Base-by-base conservation (phyloP, 2,888 invertebrate species). In the Megamerina dolium region DNA sequence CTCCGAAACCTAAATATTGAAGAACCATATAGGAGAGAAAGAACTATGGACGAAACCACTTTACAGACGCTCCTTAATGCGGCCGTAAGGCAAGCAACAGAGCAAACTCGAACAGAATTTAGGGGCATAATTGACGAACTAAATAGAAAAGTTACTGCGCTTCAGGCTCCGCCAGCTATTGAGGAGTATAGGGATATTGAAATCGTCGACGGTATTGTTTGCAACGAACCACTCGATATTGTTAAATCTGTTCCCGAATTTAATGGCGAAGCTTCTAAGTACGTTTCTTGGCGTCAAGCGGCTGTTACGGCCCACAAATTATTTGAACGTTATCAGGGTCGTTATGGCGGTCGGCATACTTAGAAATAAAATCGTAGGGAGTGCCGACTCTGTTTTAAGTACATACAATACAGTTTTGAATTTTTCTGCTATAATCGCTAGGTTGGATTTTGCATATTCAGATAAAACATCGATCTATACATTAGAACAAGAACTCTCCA, bases 401-500 rank as follows among this genome's bases (percentile, higher is more conserved):
- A 17, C 34, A 9, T 34, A 34, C 18, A 18, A 34, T 17, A 34
- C 31, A 31, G 34, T 33, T 18, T 9, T 43, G 4, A 43, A 43
- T 6, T 37, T 43, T 17, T 3, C 23, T 3, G 37, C 37, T 6
- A 41, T 45, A 5, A 5, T 40, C 1, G 35, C 20, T 2, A 36
- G 46, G 14, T 29, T 41, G 6, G 36, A 42, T 23, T 43, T 44
- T 9, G 30, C 43, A 6, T 46, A 41, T 26, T 18, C 40, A 1
- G 43, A 38, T 19, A 43, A 44, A 29, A 37, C 29, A 21, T 29
- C 45, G 2, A 21, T 41, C 21, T 41, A 41, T 21, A 41, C 41
- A 9, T 30, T 46, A n/a, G 37, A 45, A 32, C 46, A 45, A 14
- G 37, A 36, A 34, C 16, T 44, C 27, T 35, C 35, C 3, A 45